A percentile compares a stretch with the other conserved stretches of the same genome.
Evolutionary conservation across 2,797 vertebrate genomes (phyloP).

Genomic region (Echeneis naucrates): DNA sequence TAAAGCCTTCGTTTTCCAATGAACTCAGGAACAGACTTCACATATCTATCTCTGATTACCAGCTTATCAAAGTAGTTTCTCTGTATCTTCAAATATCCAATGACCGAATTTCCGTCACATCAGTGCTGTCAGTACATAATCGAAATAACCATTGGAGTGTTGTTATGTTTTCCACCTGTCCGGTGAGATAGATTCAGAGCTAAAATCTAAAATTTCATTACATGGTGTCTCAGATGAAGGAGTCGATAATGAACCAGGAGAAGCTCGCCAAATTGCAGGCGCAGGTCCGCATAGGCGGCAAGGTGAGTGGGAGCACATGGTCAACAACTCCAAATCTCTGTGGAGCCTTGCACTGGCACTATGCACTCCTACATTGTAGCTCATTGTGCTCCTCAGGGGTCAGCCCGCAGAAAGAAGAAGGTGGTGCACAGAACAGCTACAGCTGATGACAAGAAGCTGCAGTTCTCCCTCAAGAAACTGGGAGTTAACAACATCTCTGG

Average conservation of each 20-base stretch:
- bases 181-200: neutral
- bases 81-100: neutral
- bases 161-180: neutral
- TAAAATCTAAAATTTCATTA: neutral
- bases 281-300: conserved; percentile 98
- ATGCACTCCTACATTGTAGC: neutral
- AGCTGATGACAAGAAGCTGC: conserved; percentile 98
- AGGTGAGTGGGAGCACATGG: conserved; percentile 81
- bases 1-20: neutral
- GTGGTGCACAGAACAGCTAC: conserved; percentile 98
- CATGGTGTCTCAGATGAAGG: conserved; percentile 90
- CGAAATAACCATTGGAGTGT: neutral
- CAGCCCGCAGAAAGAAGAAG: conserved; percentile 99
- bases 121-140: neutral
- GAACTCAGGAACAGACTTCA: neutral
- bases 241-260: conserved; percentile 97
- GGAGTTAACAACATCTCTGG: conserved; percentile 99
- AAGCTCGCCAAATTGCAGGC: conserved; percentile 97
- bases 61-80: neutral
- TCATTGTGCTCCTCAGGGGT: conserved; percentile 84
- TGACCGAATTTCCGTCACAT: neutral
- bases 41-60: neutral
- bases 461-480: conserved; percentile 97
- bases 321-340: neutral
- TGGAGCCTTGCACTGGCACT: neutral